These are phyloP conservation scores for Mechanitis messenoides DNA, from an alignment of 2,888 invertebrate genomes.

Conservation along the genomic window DNA sequence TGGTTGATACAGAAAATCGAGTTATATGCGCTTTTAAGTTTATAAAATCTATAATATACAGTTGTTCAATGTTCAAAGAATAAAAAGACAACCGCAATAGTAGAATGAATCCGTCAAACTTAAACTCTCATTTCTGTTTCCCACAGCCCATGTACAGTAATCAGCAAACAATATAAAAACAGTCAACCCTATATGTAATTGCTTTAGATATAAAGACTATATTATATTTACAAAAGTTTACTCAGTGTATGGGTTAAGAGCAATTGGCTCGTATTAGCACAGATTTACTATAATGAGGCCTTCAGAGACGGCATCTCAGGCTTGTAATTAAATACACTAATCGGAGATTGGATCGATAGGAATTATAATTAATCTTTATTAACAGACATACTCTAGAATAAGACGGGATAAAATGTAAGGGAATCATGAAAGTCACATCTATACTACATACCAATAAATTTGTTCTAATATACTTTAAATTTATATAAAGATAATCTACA, in stretches of 20 bases:
- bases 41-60: slow-evolving; percentile 23
- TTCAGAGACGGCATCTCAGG: slow-evolving; percentile 29
- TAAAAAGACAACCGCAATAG: slow-evolving; percentile 29
- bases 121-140: slow-evolving; percentile 43
- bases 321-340: slow-evolving; percentile 29
- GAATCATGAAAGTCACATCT: background rate
- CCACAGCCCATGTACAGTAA: slow-evolving; percentile 43
- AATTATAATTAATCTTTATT: too few relatives aligned
- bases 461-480: too few relatives aligned
- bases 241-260: slow-evolving; percentile 26
- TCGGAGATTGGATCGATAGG: slow-evolving; percentile 9
- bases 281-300: slow-evolving; percentile 42
- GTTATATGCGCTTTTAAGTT: slow-evolving; percentile 1
- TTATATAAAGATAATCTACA: too few relatives aligned
- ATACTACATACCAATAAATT: too few relatives aligned
- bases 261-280: slow-evolving; percentile 40
- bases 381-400: too few relatives aligned
- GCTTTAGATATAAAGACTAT: slow-evolving; percentile 13
- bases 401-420: too few relatives aligned
- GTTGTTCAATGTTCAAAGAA: slow-evolving; percentile 27
- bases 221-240: slow-evolving; percentile 13
- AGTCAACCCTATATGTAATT: slow-evolving; percentile 12
- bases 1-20: slow-evolving; percentile 2
- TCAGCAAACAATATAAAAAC: slow-evolving; percentile 8
- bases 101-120: slow-evolving; percentile 36